Evolutionary conservation across 2,797 vertebrate genomes (phyloP).

Genomic region (Carapus acus): DNA sequence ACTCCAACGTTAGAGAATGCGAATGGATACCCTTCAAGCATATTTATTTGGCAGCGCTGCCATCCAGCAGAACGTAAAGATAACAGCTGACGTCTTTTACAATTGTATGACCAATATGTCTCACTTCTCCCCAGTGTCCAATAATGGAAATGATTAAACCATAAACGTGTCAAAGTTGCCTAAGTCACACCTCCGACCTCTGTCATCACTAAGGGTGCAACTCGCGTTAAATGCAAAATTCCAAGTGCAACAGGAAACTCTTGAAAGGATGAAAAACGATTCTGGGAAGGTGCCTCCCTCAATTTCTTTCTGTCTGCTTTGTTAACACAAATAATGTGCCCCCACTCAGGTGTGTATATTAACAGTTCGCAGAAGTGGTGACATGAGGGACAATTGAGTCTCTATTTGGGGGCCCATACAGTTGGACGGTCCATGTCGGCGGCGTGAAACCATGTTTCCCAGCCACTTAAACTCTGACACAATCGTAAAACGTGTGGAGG

Average conservation of each 20-base stretch:
- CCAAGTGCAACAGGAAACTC: slow-evolving; percentile 15
- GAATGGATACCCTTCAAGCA: slow-evolving; percentile 55
- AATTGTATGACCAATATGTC: slow-evolving; percentile 57
- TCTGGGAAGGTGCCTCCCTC: slow-evolving; percentile 1
- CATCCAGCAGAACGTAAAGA: slow-evolving; percentile 59
- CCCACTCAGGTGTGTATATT: slow-evolving; percentile 43
- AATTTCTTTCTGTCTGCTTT: slow-evolving; percentile 24
- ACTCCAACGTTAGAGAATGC: slow-evolving; percentile 45
- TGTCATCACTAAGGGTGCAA: slow-evolving; percentile 39
- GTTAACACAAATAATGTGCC: slow-evolving; percentile 35
- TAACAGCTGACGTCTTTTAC: slow-evolving; percentile 59
- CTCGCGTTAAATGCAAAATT: slow-evolving; percentile 42
- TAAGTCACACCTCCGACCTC: slow-evolving; percentile 46
- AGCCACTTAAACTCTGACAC: too few species aligned
- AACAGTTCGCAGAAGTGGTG: slow-evolving; percentile 27
- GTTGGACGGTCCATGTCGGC: slow-evolving; percentile 36
- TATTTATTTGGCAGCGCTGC: slow-evolving; percentile 59
- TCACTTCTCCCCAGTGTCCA: slow-evolving; percentile 38
- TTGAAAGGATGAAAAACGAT: slow-evolving; percentile 28
- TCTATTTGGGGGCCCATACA: slow-evolving; percentile 31
- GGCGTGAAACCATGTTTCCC: slow-evolving; percentile 43
- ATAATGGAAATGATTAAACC: slow-evolving; percentile 48
- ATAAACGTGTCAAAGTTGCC: slow-evolving; percentile 52
- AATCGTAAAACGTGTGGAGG: too few species aligned
- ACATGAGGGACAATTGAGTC: too few species aligned